Percentiles rank a stretch among this genome's conserved stretches.
Evolutionary conservation across 2,888 invertebrate genomes (phyloP).

Genomic region (Eledone cirrhosa): DNA sequence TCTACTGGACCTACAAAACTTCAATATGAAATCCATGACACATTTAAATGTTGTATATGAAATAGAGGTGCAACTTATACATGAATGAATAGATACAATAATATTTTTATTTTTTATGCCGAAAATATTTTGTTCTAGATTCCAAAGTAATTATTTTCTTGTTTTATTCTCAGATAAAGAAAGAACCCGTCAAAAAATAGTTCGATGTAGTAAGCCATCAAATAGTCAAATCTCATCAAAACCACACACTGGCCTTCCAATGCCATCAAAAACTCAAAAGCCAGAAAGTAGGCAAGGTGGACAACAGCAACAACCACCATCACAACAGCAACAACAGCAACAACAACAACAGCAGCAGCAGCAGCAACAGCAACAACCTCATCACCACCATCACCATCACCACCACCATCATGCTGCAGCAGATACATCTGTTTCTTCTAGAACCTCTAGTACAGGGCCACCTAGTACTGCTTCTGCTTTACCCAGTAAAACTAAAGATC

Average conservation of each 20-base stretch:
- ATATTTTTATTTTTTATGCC: too few relatives aligned
- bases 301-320: background rate
- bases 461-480: constrained; percentile 28
- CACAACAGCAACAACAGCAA: constrained; percentile 10
- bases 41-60: too few relatives aligned
- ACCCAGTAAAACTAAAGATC: constrained; percentile 62
- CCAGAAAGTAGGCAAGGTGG: background rate
- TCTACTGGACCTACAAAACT: too few relatives aligned
- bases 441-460: constrained; percentile 18
- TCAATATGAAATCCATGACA: too few relatives aligned
- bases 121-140: too few relatives aligned
- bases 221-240: constrained; percentile 18
- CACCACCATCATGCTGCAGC: constrained; percentile 1
- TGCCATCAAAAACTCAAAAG: background rate
- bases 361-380: background rate
- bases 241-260: background rate
- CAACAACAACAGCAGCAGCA: background rate
- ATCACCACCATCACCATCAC: constrained; percentile 10
- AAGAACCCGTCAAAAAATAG: constrained; percentile 4
- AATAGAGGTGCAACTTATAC: too few relatives aligned
- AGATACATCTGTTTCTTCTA: background rate
- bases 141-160: background rate
- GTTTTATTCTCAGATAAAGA: constrained; percentile 3
- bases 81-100: too few relatives aligned
- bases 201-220: constrained; percentile 4